These are phyloP conservation scores for Melolontha melolontha DNA, from an alignment of 2,888 invertebrate genomes.

Conservation along the genomic window DNA sequence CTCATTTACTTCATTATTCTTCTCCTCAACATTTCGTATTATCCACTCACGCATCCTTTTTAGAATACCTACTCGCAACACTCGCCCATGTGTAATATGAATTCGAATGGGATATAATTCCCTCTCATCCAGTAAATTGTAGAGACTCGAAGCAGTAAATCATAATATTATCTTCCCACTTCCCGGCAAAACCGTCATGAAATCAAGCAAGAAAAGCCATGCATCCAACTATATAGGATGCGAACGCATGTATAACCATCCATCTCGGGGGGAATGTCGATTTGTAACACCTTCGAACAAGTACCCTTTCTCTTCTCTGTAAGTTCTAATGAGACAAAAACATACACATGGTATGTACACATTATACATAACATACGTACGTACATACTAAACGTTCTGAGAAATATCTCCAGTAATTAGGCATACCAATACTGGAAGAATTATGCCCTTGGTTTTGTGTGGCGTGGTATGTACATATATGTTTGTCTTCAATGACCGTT, in stretches of 20 bases:
- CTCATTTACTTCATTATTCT: too few relatives aligned
- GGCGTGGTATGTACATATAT: neutral
- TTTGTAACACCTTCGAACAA: constrained; percentile 25
- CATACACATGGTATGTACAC: constrained; percentile 11
- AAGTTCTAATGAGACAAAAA: constrained; percentile 32
- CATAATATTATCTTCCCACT: constrained; percentile 36
- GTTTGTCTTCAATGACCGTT: constrained; percentile 30
- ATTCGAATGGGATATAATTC: constrained; percentile 33
- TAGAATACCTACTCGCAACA: constrained; percentile 8
- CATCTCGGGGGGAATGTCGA: constrained; percentile 19
- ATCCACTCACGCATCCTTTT: constrained; percentile 32
- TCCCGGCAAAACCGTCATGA: constrained; percentile 27
- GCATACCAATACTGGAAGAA: constrained; percentile 26
- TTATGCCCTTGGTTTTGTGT: constrained; percentile 25
- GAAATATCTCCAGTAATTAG: constrained; percentile 33
- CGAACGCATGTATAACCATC: too few relatives aligned
- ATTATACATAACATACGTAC: neutral
- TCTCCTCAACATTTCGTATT: neutral
- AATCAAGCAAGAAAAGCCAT: constrained; percentile 4
- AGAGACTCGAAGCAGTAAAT: constrained; percentile 26
- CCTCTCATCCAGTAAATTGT: constrained; percentile 33
- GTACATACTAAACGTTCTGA: constrained; percentile 17
- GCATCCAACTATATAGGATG: constrained; percentile 12
- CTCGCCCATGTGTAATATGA: constrained; percentile 1
- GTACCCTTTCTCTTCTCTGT: constrained; percentile 1